phyloP scores from a whole-genome alignment of 2,888 invertebrate species.

The Eupithecia pulchellata region DNA sequence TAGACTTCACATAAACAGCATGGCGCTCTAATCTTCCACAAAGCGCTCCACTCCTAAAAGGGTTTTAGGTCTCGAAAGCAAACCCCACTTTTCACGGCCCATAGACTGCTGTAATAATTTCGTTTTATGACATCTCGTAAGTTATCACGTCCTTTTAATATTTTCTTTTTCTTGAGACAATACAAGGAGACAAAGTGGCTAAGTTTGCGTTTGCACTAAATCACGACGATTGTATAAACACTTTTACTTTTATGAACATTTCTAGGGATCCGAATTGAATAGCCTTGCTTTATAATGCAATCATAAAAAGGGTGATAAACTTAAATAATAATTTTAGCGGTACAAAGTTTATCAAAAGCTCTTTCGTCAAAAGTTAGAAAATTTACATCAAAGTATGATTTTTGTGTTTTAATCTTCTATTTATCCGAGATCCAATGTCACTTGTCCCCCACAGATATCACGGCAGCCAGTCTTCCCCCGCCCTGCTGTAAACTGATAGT shows the following conservation, averaged over 20 bases:
- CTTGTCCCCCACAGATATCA: not conserved
- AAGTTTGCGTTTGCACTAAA: conserved; percentile 45
- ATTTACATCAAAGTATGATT: not conserved
- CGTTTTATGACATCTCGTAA: conserved; percentile 29
- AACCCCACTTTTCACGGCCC: not conserved
- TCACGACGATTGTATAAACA: conserved; percentile 43
- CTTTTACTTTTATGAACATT: conserved; percentile 36
- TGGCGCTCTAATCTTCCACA: not conserved
- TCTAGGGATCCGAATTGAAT: not conserved
- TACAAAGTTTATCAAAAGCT: not conserved
- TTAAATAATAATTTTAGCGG: not conserved
- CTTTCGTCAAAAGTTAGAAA: not conserved
- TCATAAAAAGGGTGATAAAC: not conserved
- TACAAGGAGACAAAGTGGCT: conserved; percentile 47
- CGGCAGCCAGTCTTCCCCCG: too few species aligned
- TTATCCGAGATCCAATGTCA: not conserved
- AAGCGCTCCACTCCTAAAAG: not conserved
- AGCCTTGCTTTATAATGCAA: not conserved
- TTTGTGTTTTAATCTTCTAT: not conserved
- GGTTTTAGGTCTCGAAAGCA: not conserved
- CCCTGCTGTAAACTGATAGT: not conserved
- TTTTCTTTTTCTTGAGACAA: conserved; percentile 46
- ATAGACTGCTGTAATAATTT: conserved; percentile 14
- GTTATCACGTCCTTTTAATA: conserved; percentile 38
- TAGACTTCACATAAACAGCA: not conserved